These are phyloP conservation scores for Hydrophis major DNA, from an alignment of 2,797 vertebrate species.

Conservation along the genomic window DNA sequence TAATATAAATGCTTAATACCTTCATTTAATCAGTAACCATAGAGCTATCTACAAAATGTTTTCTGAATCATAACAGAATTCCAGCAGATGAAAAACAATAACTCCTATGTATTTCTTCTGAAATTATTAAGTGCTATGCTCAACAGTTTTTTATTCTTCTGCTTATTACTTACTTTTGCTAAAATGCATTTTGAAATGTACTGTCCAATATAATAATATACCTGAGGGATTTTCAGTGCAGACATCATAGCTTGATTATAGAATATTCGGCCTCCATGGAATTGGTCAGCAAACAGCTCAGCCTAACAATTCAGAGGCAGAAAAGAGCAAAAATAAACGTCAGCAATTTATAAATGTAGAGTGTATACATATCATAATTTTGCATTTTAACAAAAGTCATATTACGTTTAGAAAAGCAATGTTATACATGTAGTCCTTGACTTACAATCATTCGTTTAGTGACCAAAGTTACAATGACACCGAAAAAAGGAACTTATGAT, in stretches of 20 bases:
- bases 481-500: neutral
- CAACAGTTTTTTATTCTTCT: neutral
- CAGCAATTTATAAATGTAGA: rapidly evolving
- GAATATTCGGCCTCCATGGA: constrained; percentile 82
- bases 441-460: neutral
- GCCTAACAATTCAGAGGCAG: constrained; percentile 67
- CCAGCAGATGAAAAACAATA: neutral
- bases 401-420: neutral
- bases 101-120: neutral
- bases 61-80: neutral
- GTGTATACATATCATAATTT: neutral
- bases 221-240: constrained; percentile 86
- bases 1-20: neutral
- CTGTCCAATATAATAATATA: constrained; percentile 41
- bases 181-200: neutral
- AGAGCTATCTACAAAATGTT: neutral
- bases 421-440: neutral
- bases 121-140: neutral
- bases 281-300: constrained; percentile 89
- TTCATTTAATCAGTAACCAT: neutral
- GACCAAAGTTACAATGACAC: neutral
- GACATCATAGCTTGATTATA: constrained; percentile 89
- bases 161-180: neutral
- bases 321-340: neutral
- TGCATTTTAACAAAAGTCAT: neutral